Base-by-base conservation (phyloP, 2,113 vertebrate species). In the Camelus bactrianus region DNA sequence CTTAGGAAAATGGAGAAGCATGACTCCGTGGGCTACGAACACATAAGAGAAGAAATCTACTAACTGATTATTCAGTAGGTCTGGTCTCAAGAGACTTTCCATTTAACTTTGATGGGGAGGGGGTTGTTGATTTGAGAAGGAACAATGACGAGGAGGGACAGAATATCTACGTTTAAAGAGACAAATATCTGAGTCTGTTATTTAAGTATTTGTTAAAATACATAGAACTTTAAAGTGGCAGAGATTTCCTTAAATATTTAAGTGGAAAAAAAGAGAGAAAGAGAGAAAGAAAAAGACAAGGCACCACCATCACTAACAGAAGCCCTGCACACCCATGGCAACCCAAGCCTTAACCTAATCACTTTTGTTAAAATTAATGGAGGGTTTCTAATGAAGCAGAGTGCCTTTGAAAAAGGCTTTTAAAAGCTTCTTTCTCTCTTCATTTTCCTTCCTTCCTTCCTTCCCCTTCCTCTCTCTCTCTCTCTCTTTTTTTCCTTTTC, bases 361-460 rank as follows among this genome's bases (percentile, higher is more conserved):
- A 67, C 65, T 91, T 94, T 97, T 98, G 96, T 98, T 98, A 97
- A 96, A 97, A 80, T 96, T 69, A 96, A 92, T 76, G 60, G 58
- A 94, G 89, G 89, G 56, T 83, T 94, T 98, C 93, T 98, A 98
- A 98, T 98, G 98, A 98, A 98, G 92, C 94, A 95, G 85, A 98
- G 90, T 97, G 96, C 96, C 88, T 98, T 87, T 86, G 76, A 56
- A 96, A 81, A 97, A 96, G 84, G 46, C 67, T 87, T 97, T 96
- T 50, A 75, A 92, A 94, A 38, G 35, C 30, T 48, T 93, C 5
- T 19, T 19, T 46, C 26, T 50, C 1, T 9, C n/a, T 46, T 16
- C 3, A 35, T 19, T 54, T 4, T 24, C 11, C 35, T 42, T 28
- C 15, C 22, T 28, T 17, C 20, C 19, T 13, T n/a, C 5, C 11